Conservation (phyloP, 2,797 vertebrate species). For the Hydrophis major region DNA sequence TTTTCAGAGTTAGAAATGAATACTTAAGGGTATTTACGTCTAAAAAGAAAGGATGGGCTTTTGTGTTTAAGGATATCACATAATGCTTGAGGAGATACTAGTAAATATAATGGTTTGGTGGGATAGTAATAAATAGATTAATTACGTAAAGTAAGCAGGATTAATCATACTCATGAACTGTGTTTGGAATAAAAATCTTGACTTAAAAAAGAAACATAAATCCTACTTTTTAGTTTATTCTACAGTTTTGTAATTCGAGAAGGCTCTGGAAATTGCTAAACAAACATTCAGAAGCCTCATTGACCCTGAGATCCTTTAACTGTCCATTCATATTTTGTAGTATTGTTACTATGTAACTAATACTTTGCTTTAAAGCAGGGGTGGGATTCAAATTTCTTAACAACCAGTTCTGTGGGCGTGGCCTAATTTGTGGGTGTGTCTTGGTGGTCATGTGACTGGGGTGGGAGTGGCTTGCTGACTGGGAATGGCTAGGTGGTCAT, state of each 20-base stretch:
- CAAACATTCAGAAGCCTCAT: not conserved
- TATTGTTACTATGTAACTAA: not conserved
- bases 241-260: not conserved
- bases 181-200: not conserved
- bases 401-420: no score
- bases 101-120: not conserved
- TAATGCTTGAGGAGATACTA: not conserved
- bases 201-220: not conserved
- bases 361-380: not conserved
- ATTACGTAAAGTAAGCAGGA: not conserved
- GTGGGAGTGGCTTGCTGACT: no score
- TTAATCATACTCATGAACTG: not conserved
- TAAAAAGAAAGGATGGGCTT: not conserved
- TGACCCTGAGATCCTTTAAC: not conserved
- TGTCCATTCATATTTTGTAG: not conserved
- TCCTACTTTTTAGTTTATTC: not conserved
- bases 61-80: not conserved
- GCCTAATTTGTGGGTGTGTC: no score
- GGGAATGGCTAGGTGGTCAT: no score
- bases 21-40: not conserved
- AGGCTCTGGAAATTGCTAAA: not conserved
- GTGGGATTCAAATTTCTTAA: no score
- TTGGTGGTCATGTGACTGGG: no score
- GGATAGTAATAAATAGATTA: not conserved
- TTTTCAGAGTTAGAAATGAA: not conserved